A percentile compares a stretch with the other conserved stretches of the same genome.
These are phyloP conservation scores for Ephestia elutella DNA, from an alignment of 1,140 invertebrate species.

Conservation along the genomic window DNA sequence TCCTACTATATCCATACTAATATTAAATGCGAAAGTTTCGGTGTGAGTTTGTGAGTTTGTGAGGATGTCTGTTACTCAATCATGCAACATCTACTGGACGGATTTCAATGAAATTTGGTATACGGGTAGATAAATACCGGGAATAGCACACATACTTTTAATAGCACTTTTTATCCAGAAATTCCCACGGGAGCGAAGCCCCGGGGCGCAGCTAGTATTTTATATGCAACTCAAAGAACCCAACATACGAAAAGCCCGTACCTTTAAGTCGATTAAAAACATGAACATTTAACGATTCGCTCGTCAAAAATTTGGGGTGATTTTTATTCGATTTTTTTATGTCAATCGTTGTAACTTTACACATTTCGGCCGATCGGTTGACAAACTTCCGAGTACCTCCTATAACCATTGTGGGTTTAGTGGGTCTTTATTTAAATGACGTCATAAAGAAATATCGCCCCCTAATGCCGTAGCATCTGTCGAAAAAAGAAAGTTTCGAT, in stretches of 20 bases:
- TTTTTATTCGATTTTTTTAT: slow-evolving; percentile 2
- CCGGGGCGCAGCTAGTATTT: no score
- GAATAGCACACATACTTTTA: no score
- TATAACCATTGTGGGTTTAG: slow-evolving; percentile 44
- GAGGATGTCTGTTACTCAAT: no score
- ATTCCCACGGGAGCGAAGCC: no score
- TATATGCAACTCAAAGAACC: no score
- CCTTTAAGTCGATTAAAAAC: not conserved
- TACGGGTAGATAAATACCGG: no score
- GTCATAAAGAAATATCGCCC: slow-evolving; percentile 65
- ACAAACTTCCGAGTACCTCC: slow-evolving; percentile 47
- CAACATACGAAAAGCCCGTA: not conserved
- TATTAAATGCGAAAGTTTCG: no score
- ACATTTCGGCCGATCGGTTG: slow-evolving; percentile 23
- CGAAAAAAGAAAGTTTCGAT: slow-evolving; percentile 55
- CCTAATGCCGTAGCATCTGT: slow-evolving; percentile 67
- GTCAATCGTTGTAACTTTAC: slow-evolving; percentile 1
- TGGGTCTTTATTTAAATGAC: slow-evolving; percentile 69
- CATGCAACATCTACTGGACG: no score
- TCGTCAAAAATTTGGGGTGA: slow-evolving; percentile 2
- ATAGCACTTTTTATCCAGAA: no score
- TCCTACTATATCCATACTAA: no score
- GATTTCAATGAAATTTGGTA: no score
- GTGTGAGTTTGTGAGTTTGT: no score
- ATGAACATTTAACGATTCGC: not conserved